These are phyloP conservation scores for Camelus dromedarius DNA, from an alignment of 2,113 vertebrate genomes.

Conservation along the genomic window DNA sequence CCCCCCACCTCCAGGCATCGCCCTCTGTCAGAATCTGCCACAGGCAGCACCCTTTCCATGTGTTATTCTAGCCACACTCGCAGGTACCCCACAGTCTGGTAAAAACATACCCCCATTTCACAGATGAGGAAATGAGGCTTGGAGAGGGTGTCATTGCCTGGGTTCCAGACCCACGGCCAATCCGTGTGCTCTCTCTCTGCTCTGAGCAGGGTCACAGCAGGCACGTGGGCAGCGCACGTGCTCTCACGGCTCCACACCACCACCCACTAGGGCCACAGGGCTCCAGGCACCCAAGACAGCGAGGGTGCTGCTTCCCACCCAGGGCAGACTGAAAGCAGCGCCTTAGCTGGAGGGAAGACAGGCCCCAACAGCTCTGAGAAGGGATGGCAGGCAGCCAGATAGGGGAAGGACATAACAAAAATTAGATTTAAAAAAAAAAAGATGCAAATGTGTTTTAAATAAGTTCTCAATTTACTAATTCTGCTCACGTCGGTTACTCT, in stretches of 20 bases:
- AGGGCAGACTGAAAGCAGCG: neutral
- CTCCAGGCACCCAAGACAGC: neutral
- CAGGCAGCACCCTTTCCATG: neutral
- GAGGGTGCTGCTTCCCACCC: neutral
- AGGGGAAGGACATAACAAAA: neutral
- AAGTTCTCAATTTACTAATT: neutral
- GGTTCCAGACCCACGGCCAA: neutral
- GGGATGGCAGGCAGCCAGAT: neutral
- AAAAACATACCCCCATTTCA: neutral
- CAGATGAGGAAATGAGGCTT: neutral
- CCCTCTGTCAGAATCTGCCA: neutral
- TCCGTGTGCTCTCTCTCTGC: neutral
- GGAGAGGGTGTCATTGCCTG: neutral
- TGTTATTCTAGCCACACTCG: neutral
- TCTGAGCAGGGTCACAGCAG: neutral
- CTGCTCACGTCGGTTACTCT: neutral
- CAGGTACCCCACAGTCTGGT: neutral
- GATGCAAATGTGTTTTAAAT: neutral
- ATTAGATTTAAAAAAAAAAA: neutral
- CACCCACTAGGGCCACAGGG: too few relatives aligned
- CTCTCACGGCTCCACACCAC: neutral
- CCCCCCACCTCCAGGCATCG: neutral
- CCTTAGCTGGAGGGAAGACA: neutral
- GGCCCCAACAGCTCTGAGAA: neutral
- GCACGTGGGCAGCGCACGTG: rapidly evolving